Percentiles rank a stretch among this genome's conserved stretches.
Evolutionary conservation across 2,113 vertebrate species (phyloP).

Genomic region (Alethe castanea): DNA sequence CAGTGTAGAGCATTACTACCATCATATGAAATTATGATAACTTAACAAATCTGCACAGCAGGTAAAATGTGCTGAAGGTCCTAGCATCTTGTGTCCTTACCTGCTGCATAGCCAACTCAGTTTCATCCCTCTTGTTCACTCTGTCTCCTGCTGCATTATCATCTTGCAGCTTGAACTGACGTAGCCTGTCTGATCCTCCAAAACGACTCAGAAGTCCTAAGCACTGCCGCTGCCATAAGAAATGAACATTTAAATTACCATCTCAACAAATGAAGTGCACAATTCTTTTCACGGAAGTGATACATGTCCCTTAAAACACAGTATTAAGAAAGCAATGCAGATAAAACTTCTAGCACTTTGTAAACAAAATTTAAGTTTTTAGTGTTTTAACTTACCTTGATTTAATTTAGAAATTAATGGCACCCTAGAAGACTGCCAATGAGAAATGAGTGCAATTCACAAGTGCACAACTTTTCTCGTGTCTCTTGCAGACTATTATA

Average conservation of each 20-base stretch:
- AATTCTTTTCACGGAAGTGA: neutral
- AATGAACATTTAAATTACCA: neutral
- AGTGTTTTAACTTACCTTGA: neutral
- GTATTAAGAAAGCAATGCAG: neutral
- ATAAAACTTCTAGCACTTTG: neutral
- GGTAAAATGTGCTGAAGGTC: neutral
- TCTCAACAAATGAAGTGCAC: neutral
- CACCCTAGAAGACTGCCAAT: neutral
- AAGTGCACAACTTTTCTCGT: neutral
- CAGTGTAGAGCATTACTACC: neutral
- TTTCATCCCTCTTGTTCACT: slow-evolving; percentile 85
- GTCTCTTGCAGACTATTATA: neutral
- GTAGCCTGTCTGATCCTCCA: slow-evolving; percentile 86
- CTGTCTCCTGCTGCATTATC: slow-evolving; percentile 79
- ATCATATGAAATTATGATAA: neutral
- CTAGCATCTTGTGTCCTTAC: slow-evolving; percentile 56
- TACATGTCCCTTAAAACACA: neutral
- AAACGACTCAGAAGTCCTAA: slow-evolving; percentile 88
- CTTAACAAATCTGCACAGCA: neutral
- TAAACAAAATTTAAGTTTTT: neutral
- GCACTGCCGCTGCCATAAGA: slow-evolving; percentile 82
- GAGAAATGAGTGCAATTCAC: neutral
- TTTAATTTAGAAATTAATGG: neutral
- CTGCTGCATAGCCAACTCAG: slow-evolving; percentile 93
- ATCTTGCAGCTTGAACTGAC: slow-evolving; percentile 88